These are phyloP conservation scores for Palythoa grandis DNA, from an alignment of 92 coral and sea anemone species.

Conservation along the genomic window DNA sequence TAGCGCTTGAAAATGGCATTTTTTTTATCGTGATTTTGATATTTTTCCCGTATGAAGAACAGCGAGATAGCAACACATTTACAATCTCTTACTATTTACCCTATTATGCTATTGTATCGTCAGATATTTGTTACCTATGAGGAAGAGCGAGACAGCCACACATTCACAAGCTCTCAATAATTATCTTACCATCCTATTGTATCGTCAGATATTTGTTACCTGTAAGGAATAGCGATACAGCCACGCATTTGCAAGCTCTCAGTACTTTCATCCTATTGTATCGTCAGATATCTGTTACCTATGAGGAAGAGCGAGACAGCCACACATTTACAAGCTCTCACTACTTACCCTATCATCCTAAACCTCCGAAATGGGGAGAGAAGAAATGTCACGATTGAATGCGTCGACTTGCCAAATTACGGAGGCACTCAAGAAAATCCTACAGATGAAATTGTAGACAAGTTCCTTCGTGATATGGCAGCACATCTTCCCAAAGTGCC, in stretches of 20 bases:
- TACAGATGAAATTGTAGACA: constrained; percentile 54
- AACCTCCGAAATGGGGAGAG: constrained; percentile 61
- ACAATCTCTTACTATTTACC: constrained; percentile 76
- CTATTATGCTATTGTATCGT: constrained; percentile 48
- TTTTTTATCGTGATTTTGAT: neutral
- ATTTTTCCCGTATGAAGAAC: constrained; percentile 74
- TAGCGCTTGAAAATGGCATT: too few relatives aligned
- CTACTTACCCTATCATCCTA: constrained; percentile 78
- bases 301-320: constrained; percentile 80
- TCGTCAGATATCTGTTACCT: constrained; percentile 71
- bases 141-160: constrained; percentile 68
- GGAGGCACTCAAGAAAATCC: constrained; percentile 65
- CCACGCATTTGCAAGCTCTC: constrained; percentile 79
- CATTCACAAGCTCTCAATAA: constrained; percentile 74
- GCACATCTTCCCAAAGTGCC: neutral
- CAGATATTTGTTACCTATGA: constrained; percentile 75
- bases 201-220: constrained; percentile 67
- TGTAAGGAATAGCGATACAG: constrained; percentile 70
- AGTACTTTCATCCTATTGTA: constrained; percentile 64
- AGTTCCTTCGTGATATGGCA: neutral
- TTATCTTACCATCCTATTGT: constrained; percentile 60
- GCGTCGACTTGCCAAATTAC: neutral
- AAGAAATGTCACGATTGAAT: constrained; percentile 49
- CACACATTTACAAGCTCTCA: constrained; percentile 78
- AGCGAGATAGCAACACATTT: constrained; percentile 70